Base-by-base conservation (phyloP, 1,140 invertebrate species). In the Luehdorfia chinensis region DNA sequence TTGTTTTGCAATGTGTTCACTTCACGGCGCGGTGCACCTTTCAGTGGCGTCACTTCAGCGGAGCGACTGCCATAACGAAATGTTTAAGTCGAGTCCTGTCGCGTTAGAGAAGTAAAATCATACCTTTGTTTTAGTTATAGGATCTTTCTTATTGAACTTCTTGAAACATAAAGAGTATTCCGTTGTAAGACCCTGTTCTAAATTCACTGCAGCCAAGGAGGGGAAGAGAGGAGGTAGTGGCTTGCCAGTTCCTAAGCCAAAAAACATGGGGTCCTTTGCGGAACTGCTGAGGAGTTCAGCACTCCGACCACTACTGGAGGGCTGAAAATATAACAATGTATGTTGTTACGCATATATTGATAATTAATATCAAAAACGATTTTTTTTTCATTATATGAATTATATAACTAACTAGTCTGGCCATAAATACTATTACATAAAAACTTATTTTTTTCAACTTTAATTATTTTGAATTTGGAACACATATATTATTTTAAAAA, bases 101-200 rank as follows among this genome's bases (percentile, higher is more conserved):
- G n/a, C n/a, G n/a, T 21, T 11, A 28, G 6, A 13, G 4, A 33
- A 34, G 15, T 1, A 4, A 50, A 18, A 25, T 18, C 25, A 31
- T 46, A 83, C 81, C 74, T 85, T 85, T 3, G 66, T 68, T 55
- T 75, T 79, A 23, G 78, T 85, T 12, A 78, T 68, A 5, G 81
- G 81, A 52, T 84, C 79, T 51, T 85, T 85, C 47, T 85, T 85
- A 41, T 70, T 76, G 4, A 85, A 66, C 30, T 81, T 81, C 39
- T 84, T 85, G 11, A 85, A 66, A 33, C 75, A 83, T 6, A 85
- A 34, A 1, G 65, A 47, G 21, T 69, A 73, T 36, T 84, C 75
- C 15, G 68, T 49, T 13, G 46, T 64, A 0, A 83, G 50, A 1
- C 50, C 50, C 3, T 63, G 56, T 1, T 83, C 75, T 6, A 62